These are phyloP conservation scores for Sclerurus mexicanus DNA, from an alignment of 2,113 vertebrate genomes.

Conservation along the genomic window DNA sequence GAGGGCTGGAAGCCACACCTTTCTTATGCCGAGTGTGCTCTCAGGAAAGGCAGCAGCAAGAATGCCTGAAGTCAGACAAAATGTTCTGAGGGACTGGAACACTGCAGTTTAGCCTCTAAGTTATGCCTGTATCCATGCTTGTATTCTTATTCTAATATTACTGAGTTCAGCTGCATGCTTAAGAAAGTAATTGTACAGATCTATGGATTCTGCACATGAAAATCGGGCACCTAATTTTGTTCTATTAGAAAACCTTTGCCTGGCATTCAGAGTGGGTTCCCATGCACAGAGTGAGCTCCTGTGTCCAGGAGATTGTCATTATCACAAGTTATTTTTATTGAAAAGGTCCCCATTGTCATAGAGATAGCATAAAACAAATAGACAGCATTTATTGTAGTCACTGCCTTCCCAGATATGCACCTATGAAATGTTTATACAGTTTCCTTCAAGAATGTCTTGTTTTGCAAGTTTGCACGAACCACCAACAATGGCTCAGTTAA, in stretches of 20 bases:
- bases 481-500: background rate
- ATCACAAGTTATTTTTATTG: background rate
- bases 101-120: background rate
- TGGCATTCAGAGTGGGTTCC: background rate
- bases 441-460: constrained; percentile 28
- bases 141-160: background rate
- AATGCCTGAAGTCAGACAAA: background rate
- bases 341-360: background rate
- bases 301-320: background rate
- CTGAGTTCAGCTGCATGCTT: background rate
- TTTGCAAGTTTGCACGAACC: background rate
- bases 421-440: constrained; percentile 7
- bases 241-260: background rate
- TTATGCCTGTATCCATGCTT: background rate
- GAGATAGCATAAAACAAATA: background rate
- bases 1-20: background rate
- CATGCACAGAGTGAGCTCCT: background rate
- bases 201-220: background rate
- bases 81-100: background rate
- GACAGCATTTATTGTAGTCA: background rate
- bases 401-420: background rate
- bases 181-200: background rate
- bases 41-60: background rate
- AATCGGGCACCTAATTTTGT: background rate
- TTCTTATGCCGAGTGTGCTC: background rate